Conservation (phyloP, 2,113 vertebrate genomes). For the Acrocephalus kingi region DNA sequence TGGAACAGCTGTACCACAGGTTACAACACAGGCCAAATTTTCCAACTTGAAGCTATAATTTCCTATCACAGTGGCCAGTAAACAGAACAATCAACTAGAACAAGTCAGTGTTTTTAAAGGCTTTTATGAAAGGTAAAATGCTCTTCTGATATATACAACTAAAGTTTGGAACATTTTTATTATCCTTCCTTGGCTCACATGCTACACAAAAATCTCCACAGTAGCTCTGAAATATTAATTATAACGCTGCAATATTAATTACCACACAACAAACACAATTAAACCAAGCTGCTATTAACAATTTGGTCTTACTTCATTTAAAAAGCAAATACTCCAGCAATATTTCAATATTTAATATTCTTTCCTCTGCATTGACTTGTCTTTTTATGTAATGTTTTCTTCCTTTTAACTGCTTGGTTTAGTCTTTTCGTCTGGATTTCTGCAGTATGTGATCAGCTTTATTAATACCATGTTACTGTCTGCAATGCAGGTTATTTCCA, state of each 20-base stretch:
- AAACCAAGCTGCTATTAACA: neutral
- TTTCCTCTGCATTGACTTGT: neutral
- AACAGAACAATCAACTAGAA: neutral
- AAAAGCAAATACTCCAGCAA: neutral
- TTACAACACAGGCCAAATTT: neutral
- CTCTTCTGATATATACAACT: neutral
- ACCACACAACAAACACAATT: neutral
- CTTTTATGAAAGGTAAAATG: neutral
- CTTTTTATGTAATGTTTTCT: neutral
- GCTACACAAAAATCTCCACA: neutral
- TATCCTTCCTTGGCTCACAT: neutral
- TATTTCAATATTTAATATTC: neutral
- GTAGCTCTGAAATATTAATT: neutral
- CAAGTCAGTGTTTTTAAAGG: neutral
- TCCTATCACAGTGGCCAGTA: neutral
- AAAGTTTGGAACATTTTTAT: neutral
- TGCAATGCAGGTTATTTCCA: neutral
- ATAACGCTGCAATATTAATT: neutral
- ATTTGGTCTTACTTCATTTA: neutral
- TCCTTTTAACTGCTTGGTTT: neutral
- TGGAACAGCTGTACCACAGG: neutral
- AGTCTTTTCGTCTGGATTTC: neutral
- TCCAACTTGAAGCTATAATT: neutral
- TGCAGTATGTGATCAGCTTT: neutral
- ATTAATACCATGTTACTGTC: rapidly evolving